Evolutionary conservation across 2,888 invertebrate genomes (phyloP).

Genomic region (Drosophila pseudotalamancana): DNA sequence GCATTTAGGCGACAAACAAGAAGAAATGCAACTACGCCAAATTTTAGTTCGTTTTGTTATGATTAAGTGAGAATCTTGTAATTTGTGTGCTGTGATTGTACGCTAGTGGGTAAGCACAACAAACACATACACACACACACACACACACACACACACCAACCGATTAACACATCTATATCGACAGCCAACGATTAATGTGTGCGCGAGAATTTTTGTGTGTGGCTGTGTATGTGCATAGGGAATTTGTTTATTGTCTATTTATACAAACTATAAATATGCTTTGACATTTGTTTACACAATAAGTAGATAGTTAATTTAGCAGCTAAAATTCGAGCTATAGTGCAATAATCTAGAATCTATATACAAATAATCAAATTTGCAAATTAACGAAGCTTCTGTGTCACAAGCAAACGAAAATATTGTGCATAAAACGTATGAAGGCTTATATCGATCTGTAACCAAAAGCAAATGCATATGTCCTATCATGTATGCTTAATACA

Average conservation of each 20-base stretch:
- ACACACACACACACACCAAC: constrained; percentile 13
- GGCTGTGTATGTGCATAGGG: constrained; percentile 12
- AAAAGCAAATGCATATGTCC: constrained; percentile 10
- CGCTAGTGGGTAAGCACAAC: constrained; percentile 27
- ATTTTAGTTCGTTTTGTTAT: constrained; percentile 54
- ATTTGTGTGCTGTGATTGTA: constrained; percentile 77
- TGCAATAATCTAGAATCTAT: constrained; percentile 58
- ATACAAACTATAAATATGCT: constrained; percentile 43
- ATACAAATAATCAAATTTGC: constrained; percentile 6
- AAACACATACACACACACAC: constrained; percentile 1
- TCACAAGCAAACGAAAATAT: constrained; percentile 52
- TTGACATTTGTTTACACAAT: constrained; percentile 43
- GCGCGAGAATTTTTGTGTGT: constrained; percentile 6
- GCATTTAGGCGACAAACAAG: constrained; percentile 65
- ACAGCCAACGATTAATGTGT: constrained; percentile 58
- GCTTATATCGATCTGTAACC: constrained; percentile 22
- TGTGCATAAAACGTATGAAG: constrained; percentile 64
- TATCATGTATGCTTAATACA: constrained; percentile 12
- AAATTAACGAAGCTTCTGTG: constrained; percentile 23
- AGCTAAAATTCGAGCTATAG: constrained; percentile 52
- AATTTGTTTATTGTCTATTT: constrained; percentile 54
- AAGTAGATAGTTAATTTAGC: constrained; percentile 41
- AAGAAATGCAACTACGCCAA: constrained; percentile 62
- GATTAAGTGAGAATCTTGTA: constrained; percentile 36
- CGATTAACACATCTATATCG: constrained; percentile 19